Evolutionary conservation across 2,113 vertebrate genomes (phyloP).

Genomic region (Columbina picui): DNA sequence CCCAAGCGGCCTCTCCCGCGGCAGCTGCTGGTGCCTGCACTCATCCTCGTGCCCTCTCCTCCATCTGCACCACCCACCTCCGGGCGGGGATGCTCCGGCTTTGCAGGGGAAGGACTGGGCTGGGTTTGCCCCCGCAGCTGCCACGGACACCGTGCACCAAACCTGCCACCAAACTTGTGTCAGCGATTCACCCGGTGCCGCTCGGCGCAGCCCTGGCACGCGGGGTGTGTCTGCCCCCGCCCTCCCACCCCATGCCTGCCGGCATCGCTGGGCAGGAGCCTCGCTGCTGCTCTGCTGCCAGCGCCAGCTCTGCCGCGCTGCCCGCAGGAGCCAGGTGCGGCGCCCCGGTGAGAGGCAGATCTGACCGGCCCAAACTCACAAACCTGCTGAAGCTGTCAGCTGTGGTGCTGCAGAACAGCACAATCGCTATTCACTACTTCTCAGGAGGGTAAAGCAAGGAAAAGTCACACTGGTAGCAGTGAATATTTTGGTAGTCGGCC

Average conservation of each 20-base stretch:
- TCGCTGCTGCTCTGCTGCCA: fast-evolving
- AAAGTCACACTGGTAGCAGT: not conserved
- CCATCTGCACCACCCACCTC: fast-evolving
- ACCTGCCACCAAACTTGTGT: not conserved
- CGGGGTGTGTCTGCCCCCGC: fast-evolving
- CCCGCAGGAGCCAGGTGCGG: fast-evolving
- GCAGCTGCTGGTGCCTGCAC: fast-evolving
- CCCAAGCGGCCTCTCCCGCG: not conserved
- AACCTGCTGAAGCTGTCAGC: not conserved
- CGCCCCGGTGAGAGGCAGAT: not conserved
- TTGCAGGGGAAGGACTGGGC: not conserved
- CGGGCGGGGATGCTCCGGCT: fast-evolving
- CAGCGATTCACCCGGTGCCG: not conserved
- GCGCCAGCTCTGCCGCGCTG: not conserved
- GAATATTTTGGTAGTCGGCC: not conserved
- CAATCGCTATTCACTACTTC: not conserved
- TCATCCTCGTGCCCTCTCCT: not conserved
- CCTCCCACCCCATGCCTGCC: not conserved
- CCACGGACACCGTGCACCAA: fast-evolving
- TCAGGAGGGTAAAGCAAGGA: not conserved
- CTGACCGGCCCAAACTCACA: not conserved
- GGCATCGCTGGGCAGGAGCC: fast-evolving
- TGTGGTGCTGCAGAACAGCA: not conserved
- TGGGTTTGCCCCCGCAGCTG: not conserved
- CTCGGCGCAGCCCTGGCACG: fast-evolving